A percentile compares a stretch with the other conserved stretches of the same genome.
Evolutionary conservation across 2,888 invertebrate species (phyloP).

Genomic region (Catonia carolina): DNA sequence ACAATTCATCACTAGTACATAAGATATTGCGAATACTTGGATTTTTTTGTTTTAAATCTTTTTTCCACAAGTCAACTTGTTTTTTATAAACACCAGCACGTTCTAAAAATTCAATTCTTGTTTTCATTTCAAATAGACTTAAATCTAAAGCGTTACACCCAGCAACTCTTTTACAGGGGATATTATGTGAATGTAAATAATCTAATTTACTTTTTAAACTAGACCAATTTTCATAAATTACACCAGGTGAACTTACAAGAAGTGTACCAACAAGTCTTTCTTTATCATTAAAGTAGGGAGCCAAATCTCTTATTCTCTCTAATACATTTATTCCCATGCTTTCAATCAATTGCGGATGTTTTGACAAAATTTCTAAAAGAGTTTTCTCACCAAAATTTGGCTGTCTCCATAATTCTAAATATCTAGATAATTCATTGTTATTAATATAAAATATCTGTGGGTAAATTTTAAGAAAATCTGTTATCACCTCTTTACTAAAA

Average conservation of each 20-base stretch:
- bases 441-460: too few relatives aligned
- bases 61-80: not conserved
- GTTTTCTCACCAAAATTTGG: not conserved
- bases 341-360: conserved; percentile 2
- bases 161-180: not conserved
- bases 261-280: not conserved
- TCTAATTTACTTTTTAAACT: not conserved
- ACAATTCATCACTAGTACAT: not conserved
- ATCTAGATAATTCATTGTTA: too few relatives aligned
- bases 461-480: too few relatives aligned
- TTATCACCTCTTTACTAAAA: too few relatives aligned
- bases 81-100: not conserved
- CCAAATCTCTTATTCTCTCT: not conserved
- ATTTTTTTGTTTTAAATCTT: not conserved
- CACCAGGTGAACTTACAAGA: not conserved
- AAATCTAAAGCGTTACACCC: not conserved
- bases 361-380: not conserved
- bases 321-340: not conserved
- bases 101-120: conserved; percentile 1
- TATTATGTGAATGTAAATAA: not conserved
- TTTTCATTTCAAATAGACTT: not conserved
- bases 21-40: not conserved
- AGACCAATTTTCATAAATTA: not conserved
- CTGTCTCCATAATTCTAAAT: not conserved
- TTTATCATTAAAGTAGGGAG: not conserved